Evolutionary conservation across 2,888 invertebrate species (phyloP).

Genomic region (Fragum whitleyi): DNA sequence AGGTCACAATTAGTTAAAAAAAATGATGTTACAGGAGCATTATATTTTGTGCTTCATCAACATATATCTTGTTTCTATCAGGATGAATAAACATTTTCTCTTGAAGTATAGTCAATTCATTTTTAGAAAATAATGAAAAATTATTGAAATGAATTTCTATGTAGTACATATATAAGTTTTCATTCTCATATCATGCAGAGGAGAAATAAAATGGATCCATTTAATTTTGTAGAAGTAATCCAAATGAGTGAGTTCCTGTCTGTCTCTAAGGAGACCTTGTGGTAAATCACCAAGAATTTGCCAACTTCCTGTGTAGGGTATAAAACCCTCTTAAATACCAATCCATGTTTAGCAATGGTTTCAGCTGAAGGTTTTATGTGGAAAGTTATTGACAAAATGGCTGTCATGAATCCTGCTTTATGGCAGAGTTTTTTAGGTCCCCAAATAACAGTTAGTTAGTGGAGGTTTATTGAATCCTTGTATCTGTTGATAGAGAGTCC

Average conservation of each 20-base stretch:
- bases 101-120: too few species aligned
- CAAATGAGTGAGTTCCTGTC: background rate
- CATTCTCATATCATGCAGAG: too few species aligned
- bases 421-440: slow-evolving; percentile 4
- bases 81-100: too few species aligned
- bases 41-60: too few species aligned
- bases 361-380: slow-evolving; percentile 14
- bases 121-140: too few species aligned
- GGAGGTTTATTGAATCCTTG: background rate
- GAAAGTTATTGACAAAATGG: slow-evolving; percentile 21
- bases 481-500: too few species aligned
- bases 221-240: slow-evolving; percentile 4
- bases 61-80: too few species aligned
- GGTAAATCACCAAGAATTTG: slow-evolving; percentile 4
- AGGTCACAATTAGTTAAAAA: too few species aligned
- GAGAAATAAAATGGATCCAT: background rate
- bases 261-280: slow-evolving; percentile 1
- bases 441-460: slow-evolving; percentile 1
- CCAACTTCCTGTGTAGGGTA: slow-evolving; percentile 9
- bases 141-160: too few species aligned
- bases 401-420: slow-evolving; percentile 11
- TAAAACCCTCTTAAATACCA: slow-evolving; percentile 24
- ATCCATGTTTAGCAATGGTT: slow-evolving; percentile 22
- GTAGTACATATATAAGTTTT: too few species aligned
- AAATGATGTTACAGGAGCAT: too few species aligned